Evolutionary conservation across 1,140 invertebrate species (phyloP).

Genomic region (Zaprionus nigranus): DNA sequence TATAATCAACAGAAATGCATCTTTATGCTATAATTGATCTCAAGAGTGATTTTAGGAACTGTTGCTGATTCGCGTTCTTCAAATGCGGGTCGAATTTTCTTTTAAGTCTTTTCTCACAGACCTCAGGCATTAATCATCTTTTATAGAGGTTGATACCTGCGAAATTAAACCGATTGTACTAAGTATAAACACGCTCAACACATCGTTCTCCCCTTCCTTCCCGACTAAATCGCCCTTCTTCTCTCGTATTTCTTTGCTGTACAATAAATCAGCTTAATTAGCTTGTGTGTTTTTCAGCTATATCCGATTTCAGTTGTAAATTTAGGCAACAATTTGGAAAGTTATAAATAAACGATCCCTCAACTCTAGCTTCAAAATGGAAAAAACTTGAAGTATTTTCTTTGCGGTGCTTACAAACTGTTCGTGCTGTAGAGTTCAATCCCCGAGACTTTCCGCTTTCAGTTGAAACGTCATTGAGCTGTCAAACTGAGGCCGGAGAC

Average conservation of each 20-base stretch:
- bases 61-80: background rate
- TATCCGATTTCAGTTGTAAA: constrained; percentile 4
- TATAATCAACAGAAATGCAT: constrained; percentile 1
- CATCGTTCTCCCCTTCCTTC: background rate
- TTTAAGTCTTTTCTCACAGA: background rate
- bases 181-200: background rate
- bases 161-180: background rate
- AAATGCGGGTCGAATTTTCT: background rate
- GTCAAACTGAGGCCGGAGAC: constrained; percentile 43
- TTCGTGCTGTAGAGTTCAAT: constrained; percentile 16
- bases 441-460: constrained; percentile 19
- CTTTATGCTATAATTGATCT: background rate
- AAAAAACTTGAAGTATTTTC: constrained; percentile 13
- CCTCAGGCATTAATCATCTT: constrained; percentile 3
- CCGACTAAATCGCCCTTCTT: background rate
- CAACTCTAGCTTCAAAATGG: background rate
- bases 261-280: constrained; percentile 3
- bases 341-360: background rate
- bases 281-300: constrained; percentile 1
- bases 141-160: background rate
- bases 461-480: constrained; percentile 65
- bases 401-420: constrained; percentile 5
- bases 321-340: background rate
- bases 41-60: background rate
- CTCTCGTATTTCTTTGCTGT: background rate